phyloP scores from a whole-genome alignment of 2,797 vertebrate species.

The Pseudochromis fuscus region DNA sequence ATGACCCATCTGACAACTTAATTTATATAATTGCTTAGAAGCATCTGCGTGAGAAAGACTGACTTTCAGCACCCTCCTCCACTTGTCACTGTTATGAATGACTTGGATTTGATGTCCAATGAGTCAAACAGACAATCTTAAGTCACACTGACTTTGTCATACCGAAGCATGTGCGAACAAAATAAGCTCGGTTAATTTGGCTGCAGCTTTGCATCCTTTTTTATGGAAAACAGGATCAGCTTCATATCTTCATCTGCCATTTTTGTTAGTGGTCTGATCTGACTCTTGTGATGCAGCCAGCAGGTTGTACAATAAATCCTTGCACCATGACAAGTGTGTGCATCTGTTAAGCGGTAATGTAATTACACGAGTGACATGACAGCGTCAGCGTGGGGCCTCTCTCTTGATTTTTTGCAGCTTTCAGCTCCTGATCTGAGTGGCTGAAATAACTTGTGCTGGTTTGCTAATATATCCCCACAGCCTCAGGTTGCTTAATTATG shows the following conservation, averaged over 20 bases:
- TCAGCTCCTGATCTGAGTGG: conserved; percentile 35
- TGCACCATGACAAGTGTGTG: conserved; percentile 37
- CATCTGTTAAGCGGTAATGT: conserved; percentile 46
- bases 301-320: conserved; percentile 26
- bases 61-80: conserved; percentile 66
- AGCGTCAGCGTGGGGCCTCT: neutral
- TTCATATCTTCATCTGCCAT: conserved; percentile 1
- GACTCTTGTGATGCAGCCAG: conserved; percentile 27
- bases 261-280: conserved; percentile 18
- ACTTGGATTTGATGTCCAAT: conserved; percentile 70
- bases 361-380: conserved; percentile 46
- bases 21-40: conserved; percentile 83
- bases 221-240: conserved; percentile 10
- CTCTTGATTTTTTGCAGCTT: conserved; percentile 13
- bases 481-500: conserved; percentile 69
- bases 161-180: conserved; percentile 34
- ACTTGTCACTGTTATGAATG: conserved; percentile 73
- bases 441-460: conserved; percentile 59
- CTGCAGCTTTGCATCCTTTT: conserved; percentile 17
- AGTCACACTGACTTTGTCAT: conserved; percentile 46
- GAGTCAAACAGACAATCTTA: conserved; percentile 70
- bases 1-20: conserved; percentile 82
- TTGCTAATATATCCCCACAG: conserved; percentile 43
- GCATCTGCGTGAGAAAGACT: conserved; percentile 75
- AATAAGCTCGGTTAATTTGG: conserved; percentile 51